Conservation (phyloP, 2,888 invertebrate genomes). For the Yponomeuta cagnagella region DNA sequence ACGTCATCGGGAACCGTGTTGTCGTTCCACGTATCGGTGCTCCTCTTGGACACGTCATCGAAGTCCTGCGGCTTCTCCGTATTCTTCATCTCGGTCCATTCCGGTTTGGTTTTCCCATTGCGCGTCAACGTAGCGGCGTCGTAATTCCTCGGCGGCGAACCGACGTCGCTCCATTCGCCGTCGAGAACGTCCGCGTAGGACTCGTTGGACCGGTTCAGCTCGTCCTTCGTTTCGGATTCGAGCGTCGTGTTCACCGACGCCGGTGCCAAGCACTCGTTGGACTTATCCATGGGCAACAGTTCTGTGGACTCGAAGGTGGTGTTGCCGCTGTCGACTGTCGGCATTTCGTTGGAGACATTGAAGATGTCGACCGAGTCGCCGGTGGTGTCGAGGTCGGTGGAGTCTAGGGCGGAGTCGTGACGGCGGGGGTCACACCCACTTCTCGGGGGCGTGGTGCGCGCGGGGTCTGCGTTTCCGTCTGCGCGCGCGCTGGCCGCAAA, state of each 20-base stretch:
- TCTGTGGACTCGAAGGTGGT: slow-evolving; percentile 33
- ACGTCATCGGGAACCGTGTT: slow-evolving; percentile 86
- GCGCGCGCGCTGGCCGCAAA: slow-evolving; percentile 78
- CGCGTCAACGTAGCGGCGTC: slow-evolving; percentile 34
- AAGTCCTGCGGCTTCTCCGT: slow-evolving; percentile 28
- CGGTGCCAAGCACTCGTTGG: slow-evolving; percentile 67
- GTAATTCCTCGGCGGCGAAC: slow-evolving; percentile 25
- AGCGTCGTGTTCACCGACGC: slow-evolving; percentile 47
- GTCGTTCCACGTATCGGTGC: slow-evolving; percentile 86
- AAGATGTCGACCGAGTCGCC: slow-evolving; percentile 18
- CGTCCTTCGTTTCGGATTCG: slow-evolving; percentile 53
- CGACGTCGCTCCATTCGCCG: slow-evolving; percentile 51
- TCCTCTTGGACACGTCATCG: slow-evolving; percentile 32
- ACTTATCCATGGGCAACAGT: slow-evolving; percentile 30
- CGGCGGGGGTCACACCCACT: slow-evolving; percentile 56
- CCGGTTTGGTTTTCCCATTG: slow-evolving; percentile 34
- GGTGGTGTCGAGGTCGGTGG: slow-evolving; percentile 5
- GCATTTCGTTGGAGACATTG: slow-evolving; percentile 30
- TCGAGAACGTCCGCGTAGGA: slow-evolving; percentile 64
- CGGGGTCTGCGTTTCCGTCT: slow-evolving; percentile 47
- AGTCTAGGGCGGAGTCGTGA: slow-evolving; percentile 32
- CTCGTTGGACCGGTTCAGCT: slow-evolving; percentile 66
- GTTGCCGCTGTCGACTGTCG: slow-evolving; percentile 32
- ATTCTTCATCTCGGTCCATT: slow-evolving; percentile 52
- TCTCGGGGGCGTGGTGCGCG: slow-evolving; percentile 43